These are phyloP conservation scores for Neodontobutis hainanensis DNA, from an alignment of 2,113 vertebrate species.

Conservation along the genomic window DNA sequence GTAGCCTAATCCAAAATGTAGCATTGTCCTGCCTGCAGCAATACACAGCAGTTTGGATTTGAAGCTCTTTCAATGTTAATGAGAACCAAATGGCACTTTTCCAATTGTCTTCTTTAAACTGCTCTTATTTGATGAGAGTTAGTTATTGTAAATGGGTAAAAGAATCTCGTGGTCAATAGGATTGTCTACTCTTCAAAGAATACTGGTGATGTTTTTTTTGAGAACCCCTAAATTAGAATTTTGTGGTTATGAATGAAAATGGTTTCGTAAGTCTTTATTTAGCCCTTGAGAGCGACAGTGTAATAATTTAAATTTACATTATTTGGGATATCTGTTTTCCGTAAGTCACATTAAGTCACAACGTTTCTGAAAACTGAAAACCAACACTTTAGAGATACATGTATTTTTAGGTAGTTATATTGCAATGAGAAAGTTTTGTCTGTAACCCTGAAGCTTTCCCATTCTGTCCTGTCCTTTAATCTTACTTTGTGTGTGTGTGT, in stretches of 20 bases:
- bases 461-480: background rate
- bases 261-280: slow-evolving; percentile 4
- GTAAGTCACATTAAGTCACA: too few species aligned
- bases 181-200: background rate
- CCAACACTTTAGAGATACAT: too few species aligned
- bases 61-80: slow-evolving; percentile 32
- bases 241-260: slow-evolving; percentile 1
- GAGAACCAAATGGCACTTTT: slow-evolving; percentile 43
- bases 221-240: background rate
- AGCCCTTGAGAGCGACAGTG: background rate
- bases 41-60: slow-evolving; percentile 26
- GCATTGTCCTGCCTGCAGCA: slow-evolving; percentile 40
- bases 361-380: too few species aligned
- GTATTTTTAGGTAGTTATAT: background rate
- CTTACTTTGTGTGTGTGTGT: slow-evolving; percentile 13
- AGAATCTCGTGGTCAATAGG: background rate
- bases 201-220: slow-evolving; percentile 4
- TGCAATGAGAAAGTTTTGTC: background rate
- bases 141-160: slow-evolving; percentile 24
- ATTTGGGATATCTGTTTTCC: too few species aligned
- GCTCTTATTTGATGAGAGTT: slow-evolving; percentile 27
- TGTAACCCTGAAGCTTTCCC: background rate
- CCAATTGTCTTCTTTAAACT: slow-evolving; percentile 30
- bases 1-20: slow-evolving; percentile 22
- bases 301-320: too few species aligned